Evolutionary conservation across 2,797 vertebrate genomes (phyloP).

Genomic region (Ibycter americanus): DNA sequence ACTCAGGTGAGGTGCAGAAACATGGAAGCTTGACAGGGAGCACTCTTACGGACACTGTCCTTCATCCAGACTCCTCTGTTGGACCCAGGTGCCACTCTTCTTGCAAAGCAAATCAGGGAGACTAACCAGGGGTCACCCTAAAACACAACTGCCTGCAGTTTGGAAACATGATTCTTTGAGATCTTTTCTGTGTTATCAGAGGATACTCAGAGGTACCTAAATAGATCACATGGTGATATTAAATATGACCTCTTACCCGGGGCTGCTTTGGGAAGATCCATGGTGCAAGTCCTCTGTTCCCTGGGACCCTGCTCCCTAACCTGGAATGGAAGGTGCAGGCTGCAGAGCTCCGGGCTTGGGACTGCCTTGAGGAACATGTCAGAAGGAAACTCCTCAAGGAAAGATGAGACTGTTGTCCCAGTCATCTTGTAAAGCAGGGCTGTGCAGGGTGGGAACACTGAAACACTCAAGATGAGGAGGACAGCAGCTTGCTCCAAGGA

Average conservation of each 20-base stretch:
- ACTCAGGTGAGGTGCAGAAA: background rate
- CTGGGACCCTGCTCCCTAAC: background rate
- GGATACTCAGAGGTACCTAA: background rate
- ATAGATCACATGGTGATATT: background rate
- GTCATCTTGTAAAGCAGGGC: accelerated
- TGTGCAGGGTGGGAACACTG: background rate
- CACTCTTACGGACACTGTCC: background rate
- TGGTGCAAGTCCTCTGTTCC: background rate
- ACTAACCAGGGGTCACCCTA: background rate
- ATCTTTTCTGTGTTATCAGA: background rate
- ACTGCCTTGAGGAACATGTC: background rate
- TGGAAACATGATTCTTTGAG: background rate
- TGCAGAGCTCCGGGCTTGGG: background rate
- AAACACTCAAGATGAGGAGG: background rate
- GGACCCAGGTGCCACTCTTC: background rate
- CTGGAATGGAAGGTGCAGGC: background rate
- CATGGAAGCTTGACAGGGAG: background rate
- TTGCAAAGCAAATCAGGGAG: background rate
- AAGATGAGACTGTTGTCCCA: background rate
- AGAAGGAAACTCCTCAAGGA: background rate
- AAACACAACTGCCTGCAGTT: background rate
- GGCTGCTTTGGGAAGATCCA: background rate
- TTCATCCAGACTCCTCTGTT: background rate
- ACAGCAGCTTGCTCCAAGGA: background rate
- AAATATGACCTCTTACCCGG: background rate